Evolutionary conservation across 2,113 vertebrate species (phyloP).

Genomic region (Pica pica): DNA sequence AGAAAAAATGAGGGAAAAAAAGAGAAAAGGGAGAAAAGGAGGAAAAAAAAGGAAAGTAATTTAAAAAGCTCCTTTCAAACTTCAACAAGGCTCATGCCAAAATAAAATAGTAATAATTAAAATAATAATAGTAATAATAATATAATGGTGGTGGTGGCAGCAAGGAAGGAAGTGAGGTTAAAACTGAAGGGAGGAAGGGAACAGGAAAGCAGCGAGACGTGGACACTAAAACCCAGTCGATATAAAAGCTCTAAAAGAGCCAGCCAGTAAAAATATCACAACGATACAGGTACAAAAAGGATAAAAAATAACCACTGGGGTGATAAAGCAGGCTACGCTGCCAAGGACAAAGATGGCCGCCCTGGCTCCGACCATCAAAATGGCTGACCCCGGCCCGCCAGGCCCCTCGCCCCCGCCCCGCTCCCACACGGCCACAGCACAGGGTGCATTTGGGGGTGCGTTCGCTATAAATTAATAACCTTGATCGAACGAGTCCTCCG

Average conservation of each 20-base stretch:
- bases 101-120: constrained; percentile 17
- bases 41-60: not conserved
- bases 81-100: constrained; percentile 64
- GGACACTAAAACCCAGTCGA: constrained; percentile 59
- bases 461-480: constrained; percentile 89
- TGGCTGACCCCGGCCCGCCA: constrained; percentile 45
- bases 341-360: constrained; percentile 72
- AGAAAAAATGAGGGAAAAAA: not conserved
- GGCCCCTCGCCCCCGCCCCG: not conserved
- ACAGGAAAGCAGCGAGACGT: constrained; percentile 54
- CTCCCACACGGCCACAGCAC: not conserved
- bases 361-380: constrained; percentile 68
- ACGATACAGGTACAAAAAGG: constrained; percentile 74
- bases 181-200: constrained; percentile 11
- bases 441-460: constrained; percentile 12
- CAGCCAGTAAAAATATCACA: constrained; percentile 69
- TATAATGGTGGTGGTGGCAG: constrained; percentile 53
- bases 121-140: constrained; percentile 9
- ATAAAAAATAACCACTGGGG: constrained; percentile 28
- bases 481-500: constrained; percentile 98
- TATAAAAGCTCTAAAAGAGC: constrained; percentile 75
- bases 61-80: constrained; percentile 65
- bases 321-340: constrained; percentile 75
- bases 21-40: not conserved
- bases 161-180: constrained; percentile 36